Percentiles rank a stretch among this genome's conserved stretches.
Conservation (phyloP, 2,888 invertebrate genomes). For the Aleiodes testaceus region DNA sequence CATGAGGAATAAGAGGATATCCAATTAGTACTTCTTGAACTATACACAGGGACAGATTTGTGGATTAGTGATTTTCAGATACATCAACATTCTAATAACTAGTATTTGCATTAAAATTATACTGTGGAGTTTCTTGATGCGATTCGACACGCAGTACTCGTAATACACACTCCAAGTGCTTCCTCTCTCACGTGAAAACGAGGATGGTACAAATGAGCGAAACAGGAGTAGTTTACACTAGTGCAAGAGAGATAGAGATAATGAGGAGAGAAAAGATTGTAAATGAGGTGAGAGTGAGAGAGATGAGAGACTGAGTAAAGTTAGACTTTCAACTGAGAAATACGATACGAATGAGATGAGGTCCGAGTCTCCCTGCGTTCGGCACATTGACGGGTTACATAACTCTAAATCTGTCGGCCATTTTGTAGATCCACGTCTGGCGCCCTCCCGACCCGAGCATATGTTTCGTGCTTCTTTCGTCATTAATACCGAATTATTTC, state of each 20-base stretch:
- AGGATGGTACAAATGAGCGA: slow-evolving; percentile 36
- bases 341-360: slow-evolving; percentile 36
- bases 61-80: neutral
- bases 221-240: slow-evolving; percentile 26
- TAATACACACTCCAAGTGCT: slow-evolving; percentile 21
- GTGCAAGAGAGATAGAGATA: slow-evolving; percentile 29
- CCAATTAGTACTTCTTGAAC: slow-evolving; percentile 25
- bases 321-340: slow-evolving; percentile 26
- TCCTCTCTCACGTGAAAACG: slow-evolving; percentile 27
- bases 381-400: slow-evolving; percentile 62
- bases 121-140: slow-evolving; percentile 14
- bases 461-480: slow-evolving; percentile 45
- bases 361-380: slow-evolving; percentile 56
- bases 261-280: slow-evolving; percentile 26
- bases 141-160: slow-evolving; percentile 20
- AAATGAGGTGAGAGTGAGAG: neutral
- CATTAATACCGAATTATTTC: slow-evolving; percentile 40
- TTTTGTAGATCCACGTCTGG: slow-evolving; percentile 64
- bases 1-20: slow-evolving; percentile 15
- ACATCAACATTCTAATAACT: slow-evolving; percentile 19
- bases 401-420: slow-evolving; percentile 71
- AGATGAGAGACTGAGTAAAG: slow-evolving; percentile 20
- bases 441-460: slow-evolving; percentile 50
- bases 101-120: slow-evolving; percentile 21
- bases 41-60: neutral